phyloP scores from a whole-genome alignment of 2,888 invertebrate genomes.

The Epirrita christyi region DNA sequence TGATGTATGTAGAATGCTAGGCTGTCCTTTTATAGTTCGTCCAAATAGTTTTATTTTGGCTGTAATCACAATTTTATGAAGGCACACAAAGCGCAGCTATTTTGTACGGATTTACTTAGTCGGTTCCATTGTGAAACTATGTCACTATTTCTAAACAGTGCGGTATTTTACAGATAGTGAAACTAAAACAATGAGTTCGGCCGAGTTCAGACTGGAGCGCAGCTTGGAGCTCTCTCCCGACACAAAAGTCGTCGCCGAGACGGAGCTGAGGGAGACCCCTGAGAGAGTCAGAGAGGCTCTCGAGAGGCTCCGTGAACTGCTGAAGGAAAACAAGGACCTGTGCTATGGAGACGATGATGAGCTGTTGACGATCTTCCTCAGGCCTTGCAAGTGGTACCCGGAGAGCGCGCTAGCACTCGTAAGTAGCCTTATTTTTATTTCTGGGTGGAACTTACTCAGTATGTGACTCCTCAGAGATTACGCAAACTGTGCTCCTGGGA shows the following conservation, averaged over 20 bases:
- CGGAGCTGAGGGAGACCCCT: constrained; percentile 89
- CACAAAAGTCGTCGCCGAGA: constrained; percentile 84
- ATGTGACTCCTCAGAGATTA: too few relatives aligned
- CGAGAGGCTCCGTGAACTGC: constrained; percentile 85
- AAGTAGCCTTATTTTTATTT: constrained; percentile 58
- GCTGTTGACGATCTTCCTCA: constrained; percentile 90
- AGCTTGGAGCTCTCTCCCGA: constrained; percentile 85
- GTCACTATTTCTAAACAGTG: constrained; percentile 19
- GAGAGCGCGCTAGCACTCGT: constrained; percentile 92
- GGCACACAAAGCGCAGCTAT: constrained; percentile 14
- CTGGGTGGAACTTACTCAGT: too few relatives aligned
- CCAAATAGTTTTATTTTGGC: too few relatives aligned
- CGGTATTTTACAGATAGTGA: constrained; percentile 45
- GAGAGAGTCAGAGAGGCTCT: constrained; percentile 86
- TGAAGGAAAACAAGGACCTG: constrained; percentile 88
- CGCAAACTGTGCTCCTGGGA: too few relatives aligned
- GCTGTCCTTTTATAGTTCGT: too few relatives aligned
- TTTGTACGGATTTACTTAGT: constrained; percentile 1
- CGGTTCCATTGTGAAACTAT: constrained; percentile 15
- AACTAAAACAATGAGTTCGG: constrained; percentile 61
- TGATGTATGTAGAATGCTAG: too few relatives aligned
- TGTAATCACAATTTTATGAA: background rate
- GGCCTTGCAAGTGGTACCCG: constrained; percentile 93
- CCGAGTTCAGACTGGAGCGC: constrained; percentile 85
- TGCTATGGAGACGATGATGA: constrained; percentile 90